These are phyloP conservation scores for Heliconius eleuchia DNA, from an alignment of 1,140 invertebrate genomes.

Conservation along the genomic window DNA sequence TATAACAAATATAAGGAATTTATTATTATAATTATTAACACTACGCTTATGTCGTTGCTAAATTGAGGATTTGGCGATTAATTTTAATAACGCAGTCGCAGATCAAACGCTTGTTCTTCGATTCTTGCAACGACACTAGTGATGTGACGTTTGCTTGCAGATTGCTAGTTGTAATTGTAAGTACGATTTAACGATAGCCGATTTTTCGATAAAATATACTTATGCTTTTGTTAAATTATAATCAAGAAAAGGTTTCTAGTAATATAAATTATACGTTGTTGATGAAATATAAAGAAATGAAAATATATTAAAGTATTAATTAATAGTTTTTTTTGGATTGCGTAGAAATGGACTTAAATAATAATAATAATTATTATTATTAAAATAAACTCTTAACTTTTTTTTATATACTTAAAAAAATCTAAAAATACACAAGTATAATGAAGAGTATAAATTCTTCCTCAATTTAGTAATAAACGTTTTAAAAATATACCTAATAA, in stretches of 20 bases:
- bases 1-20: conserved; percentile 60
- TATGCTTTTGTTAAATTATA: not conserved
- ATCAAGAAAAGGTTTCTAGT: not conserved
- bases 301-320: not conserved
- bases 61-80: conserved; percentile 53
- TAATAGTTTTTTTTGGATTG: too few relatives aligned
- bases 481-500: too few relatives aligned
- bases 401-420: too few relatives aligned
- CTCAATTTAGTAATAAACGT: too few relatives aligned
- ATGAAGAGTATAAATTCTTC: too few relatives aligned
- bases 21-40: conserved; percentile 54
- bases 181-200: not conserved
- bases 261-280: not conserved
- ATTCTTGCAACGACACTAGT: conserved; percentile 59
- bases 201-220: not conserved
- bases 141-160: conserved; percentile 31
- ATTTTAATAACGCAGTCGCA: conserved; percentile 49
- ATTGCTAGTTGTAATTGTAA: not conserved
- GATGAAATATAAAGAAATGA: not conserved
- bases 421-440: too few relatives aligned
- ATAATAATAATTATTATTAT: too few relatives aligned
- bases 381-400: too few relatives aligned
- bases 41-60: conserved; percentile 47
- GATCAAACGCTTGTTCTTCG: conserved; percentile 45
- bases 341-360: too few relatives aligned